Conservation (phyloP, 2,888 invertebrate species). For the Chrysolina americana region DNA sequence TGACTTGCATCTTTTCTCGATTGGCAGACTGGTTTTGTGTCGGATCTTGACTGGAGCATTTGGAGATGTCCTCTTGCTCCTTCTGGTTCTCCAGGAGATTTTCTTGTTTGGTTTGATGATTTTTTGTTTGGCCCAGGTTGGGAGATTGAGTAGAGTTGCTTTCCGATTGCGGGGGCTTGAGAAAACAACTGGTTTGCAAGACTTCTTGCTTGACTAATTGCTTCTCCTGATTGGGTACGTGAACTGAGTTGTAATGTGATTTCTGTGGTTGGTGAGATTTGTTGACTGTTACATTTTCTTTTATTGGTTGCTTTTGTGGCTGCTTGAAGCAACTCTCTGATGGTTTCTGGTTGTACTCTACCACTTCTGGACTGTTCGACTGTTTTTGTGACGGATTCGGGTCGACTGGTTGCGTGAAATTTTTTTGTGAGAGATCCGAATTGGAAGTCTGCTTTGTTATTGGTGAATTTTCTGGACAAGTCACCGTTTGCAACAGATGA, state of each 20-base stretch:
- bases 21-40: background rate
- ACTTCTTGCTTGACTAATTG: background rate
- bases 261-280: constrained; percentile 4
- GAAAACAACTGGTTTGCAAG: constrained; percentile 6
- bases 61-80: background rate
- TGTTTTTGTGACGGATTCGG: constrained; percentile 11
- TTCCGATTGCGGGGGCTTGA: background rate
- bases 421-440: constrained; percentile 11
- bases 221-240: constrained; percentile 8
- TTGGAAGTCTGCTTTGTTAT: background rate
- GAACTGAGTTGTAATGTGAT: background rate
- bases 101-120: constrained; percentile 9
- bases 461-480: background rate
- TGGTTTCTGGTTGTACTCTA: constrained; percentile 24
- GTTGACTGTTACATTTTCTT: constrained; percentile 14
- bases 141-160: constrained; percentile 6
- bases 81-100: background rate
- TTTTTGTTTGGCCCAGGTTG: constrained; percentile 9
- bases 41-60: constrained; percentile 8
- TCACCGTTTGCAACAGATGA: background rate
- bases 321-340: constrained; percentile 22
- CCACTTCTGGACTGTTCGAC: constrained; percentile 4
- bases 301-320: constrained; percentile 6
- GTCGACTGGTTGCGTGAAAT: background rate
- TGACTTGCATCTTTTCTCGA: background rate